Evolutionary conservation across 1,140 invertebrate genomes (phyloP).

Genomic region (Gonioctena quinquepunctata): DNA sequence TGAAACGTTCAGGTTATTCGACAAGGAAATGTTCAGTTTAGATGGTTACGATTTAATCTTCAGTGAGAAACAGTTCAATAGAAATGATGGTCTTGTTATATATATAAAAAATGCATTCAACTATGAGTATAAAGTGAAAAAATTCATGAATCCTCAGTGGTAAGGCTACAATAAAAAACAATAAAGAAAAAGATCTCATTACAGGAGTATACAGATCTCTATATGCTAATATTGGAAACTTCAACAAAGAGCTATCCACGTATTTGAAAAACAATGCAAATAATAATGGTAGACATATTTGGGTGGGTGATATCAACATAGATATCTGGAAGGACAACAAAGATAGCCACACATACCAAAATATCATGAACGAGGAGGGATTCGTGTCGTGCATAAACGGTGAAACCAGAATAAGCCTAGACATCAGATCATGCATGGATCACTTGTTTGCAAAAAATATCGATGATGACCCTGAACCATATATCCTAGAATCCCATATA

Average conservation of each 20-base stretch:
- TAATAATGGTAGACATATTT: too few species aligned
- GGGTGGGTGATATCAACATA: too few species aligned
- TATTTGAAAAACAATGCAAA: too few species aligned
- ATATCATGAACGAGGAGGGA: too few species aligned
- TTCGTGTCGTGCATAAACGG: too few species aligned
- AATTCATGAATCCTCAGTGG: neutral
- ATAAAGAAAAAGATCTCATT: neutral
- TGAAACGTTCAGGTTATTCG: neutral
- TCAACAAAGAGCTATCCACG: too few species aligned
- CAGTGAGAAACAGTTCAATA: too few species aligned
- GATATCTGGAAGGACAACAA: too few species aligned
- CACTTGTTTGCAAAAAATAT: neutral
- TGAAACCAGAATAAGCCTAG: neutral
- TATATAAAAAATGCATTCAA: neutral
- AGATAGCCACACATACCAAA: too few species aligned
- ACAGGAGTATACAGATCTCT: neutral
- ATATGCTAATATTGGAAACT: neutral
- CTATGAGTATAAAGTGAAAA: neutral
- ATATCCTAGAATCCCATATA: too few species aligned
- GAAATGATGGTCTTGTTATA: too few species aligned
- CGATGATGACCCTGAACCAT: neutral
- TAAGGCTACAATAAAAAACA: neutral
- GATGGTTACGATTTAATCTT: neutral
- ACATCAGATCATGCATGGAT: neutral
- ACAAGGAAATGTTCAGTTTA: too few species aligned